These are phyloP conservation scores for Leistus spinibarbis DNA, from an alignment of 2,888 invertebrate species.

Conservation along the genomic window DNA sequence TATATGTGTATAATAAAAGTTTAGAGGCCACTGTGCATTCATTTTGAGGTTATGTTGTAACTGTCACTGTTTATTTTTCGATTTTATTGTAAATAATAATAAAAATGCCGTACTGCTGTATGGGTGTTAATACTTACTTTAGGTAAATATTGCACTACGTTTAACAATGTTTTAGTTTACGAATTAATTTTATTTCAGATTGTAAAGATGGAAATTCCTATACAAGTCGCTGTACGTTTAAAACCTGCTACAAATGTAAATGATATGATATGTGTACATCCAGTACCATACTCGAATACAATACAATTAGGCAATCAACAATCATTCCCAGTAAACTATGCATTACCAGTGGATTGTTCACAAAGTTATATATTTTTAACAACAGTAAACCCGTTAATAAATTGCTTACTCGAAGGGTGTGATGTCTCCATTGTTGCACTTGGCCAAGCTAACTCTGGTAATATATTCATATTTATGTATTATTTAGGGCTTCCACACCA, in stretches of 20 bases:
- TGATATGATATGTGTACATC: slow-evolving; percentile 64
- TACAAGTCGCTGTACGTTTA: slow-evolving; percentile 74
- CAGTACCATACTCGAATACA: slow-evolving; percentile 64
- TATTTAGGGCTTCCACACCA: too few species aligned
- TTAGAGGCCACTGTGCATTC: neutral
- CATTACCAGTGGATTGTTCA: slow-evolving; percentile 65
- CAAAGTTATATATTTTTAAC: slow-evolving; percentile 69
- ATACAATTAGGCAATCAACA: slow-evolving; percentile 67
- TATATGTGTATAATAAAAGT: neutral
- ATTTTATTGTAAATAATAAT: neutral
- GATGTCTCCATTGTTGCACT: slow-evolving; percentile 76
- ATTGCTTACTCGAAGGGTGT: slow-evolving; percentile 73
- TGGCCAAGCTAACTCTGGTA: slow-evolving; percentile 69
- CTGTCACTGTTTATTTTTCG: neutral
- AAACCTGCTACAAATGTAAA: slow-evolving; percentile 65
- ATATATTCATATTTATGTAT: neutral
- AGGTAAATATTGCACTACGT: neutral
- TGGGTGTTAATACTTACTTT: neutral
- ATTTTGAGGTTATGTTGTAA: neutral
- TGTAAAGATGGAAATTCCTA: slow-evolving; percentile 69
- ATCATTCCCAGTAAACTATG: slow-evolving; percentile 63
- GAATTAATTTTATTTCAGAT: neutral
- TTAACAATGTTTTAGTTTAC: neutral
- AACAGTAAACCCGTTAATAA: slow-evolving; percentile 69
- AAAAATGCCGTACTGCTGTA: neutral